Conservation (phyloP, 2,797 vertebrate species). For the Tapirus indicus region DNA sequence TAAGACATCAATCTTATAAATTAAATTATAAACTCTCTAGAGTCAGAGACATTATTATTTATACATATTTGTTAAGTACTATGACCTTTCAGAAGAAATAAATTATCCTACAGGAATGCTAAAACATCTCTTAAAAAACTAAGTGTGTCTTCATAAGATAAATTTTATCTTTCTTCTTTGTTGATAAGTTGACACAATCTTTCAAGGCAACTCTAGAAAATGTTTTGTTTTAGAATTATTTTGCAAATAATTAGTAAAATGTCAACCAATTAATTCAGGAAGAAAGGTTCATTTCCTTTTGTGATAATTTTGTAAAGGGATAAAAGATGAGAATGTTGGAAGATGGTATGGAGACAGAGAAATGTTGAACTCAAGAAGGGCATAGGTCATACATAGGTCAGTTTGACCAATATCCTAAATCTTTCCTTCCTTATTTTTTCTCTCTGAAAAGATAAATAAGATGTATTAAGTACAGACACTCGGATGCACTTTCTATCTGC, state of each 20-base stretch:
- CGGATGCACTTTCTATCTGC: background rate
- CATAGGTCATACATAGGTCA: background rate
- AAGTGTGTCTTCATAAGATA: slow-evolving; percentile 52
- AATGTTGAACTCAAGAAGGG: background rate
- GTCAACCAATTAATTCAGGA: slow-evolving; percentile 43
- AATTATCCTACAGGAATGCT: background rate
- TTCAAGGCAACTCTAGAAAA: slow-evolving; percentile 18
- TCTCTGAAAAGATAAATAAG: background rate
- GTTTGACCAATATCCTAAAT: background rate
- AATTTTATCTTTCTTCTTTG: background rate
- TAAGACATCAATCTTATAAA: background rate
- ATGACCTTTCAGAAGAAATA: slow-evolving; percentile 29
- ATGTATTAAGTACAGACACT: background rate
- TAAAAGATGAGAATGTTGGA: background rate
- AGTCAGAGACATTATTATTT: background rate
- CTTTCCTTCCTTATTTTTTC: background rate
- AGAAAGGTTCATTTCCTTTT: background rate
- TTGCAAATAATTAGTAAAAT: slow-evolving; percentile 58
- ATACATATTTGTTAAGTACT: background rate
- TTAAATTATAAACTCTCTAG: background rate
- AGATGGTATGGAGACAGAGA: background rate
- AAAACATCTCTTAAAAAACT: background rate
- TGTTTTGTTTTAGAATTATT: slow-evolving; percentile 44
- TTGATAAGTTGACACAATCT: slow-evolving; percentile 12
- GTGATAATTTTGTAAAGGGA: background rate